Evolutionary conservation across 2,113 vertebrate genomes (phyloP).

Genomic region (Apaloderma vittatum): DNA sequence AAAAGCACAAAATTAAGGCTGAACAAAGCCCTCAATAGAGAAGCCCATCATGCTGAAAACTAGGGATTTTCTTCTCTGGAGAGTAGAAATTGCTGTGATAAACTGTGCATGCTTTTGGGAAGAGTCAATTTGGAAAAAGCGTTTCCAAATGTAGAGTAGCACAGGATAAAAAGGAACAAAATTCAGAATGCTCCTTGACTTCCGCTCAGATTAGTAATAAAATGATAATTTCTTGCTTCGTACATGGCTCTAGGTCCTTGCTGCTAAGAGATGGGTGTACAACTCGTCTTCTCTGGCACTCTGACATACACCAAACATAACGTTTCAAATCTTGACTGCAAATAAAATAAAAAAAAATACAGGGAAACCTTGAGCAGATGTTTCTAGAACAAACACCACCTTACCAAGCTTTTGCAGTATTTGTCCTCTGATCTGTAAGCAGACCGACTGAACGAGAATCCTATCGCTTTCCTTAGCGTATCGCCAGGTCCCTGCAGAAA

Average conservation of each 20-base stretch:
- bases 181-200: not conserved
- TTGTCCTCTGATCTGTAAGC: slow-evolving; percentile 92
- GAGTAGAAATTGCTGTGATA: not conserved
- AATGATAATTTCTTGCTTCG: not conserved
- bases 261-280: not conserved
- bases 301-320: fast-evolving
- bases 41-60: not conserved
- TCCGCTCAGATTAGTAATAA: not conserved
- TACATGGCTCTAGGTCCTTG: not conserved
- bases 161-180: not conserved
- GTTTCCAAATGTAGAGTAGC: fast-evolving
- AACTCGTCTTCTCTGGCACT: not conserved
- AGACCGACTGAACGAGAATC: slow-evolving; percentile 91
- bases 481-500: slow-evolving; percentile 87
- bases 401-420: slow-evolving; percentile 94
- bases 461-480: slow-evolving; percentile 86
- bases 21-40: not conserved
- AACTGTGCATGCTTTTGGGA: not conserved
- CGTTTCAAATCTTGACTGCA: not conserved
- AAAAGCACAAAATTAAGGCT: not conserved
- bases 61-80: not conserved
- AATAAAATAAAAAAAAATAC: not conserved
- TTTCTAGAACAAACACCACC: not conserved
- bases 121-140: not conserved
- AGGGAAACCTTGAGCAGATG: not conserved